Evolutionary conservation across 1,140 invertebrate genomes (phyloP).

Genomic region (Heliconius eleuchia): DNA sequence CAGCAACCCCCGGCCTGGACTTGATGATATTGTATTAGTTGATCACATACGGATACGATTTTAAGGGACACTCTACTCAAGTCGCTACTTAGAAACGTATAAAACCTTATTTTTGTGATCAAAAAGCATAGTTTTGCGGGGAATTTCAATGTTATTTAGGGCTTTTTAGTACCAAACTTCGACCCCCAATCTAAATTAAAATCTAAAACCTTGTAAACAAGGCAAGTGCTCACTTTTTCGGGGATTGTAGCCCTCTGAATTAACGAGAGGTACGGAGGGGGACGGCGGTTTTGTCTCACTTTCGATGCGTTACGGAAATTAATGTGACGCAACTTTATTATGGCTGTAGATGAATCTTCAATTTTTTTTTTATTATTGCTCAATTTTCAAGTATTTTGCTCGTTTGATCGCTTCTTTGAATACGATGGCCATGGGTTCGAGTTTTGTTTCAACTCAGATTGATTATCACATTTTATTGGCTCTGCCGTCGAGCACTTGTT

Average conservation of each 20-base stretch:
- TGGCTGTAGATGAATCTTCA: slow-evolving; percentile 24
- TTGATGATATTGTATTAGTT: slow-evolving; percentile 82
- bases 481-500: no score
- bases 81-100: slow-evolving; percentile 29
- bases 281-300: slow-evolving; percentile 60
- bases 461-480: no score
- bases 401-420: background rate
- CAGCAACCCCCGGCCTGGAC: slow-evolving; percentile 66
- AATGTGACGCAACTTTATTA: slow-evolving; percentile 53
- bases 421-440: no score
- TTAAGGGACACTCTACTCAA: slow-evolving; percentile 66
- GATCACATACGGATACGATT: slow-evolving; percentile 82
- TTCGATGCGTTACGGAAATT: slow-evolving; percentile 49
- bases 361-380: background rate
- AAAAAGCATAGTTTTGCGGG: background rate
- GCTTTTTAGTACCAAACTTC: slow-evolving; percentile 14
- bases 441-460: no score
- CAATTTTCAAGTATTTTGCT: background rate
- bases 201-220: slow-evolving; percentile 83
- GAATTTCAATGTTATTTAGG: background rate
- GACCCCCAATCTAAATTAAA: slow-evolving; percentile 83
- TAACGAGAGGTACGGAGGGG: slow-evolving; percentile 75
- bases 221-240: slow-evolving; percentile 83
- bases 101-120: background rate
- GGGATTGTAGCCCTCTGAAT: slow-evolving; percentile 81